A percentile compares a stretch with the other conserved stretches of the same genome.
These are phyloP conservation scores for Diabrotica virgifera DNA, from an alignment of 1,140 invertebrate species.

Conservation along the genomic window DNA sequence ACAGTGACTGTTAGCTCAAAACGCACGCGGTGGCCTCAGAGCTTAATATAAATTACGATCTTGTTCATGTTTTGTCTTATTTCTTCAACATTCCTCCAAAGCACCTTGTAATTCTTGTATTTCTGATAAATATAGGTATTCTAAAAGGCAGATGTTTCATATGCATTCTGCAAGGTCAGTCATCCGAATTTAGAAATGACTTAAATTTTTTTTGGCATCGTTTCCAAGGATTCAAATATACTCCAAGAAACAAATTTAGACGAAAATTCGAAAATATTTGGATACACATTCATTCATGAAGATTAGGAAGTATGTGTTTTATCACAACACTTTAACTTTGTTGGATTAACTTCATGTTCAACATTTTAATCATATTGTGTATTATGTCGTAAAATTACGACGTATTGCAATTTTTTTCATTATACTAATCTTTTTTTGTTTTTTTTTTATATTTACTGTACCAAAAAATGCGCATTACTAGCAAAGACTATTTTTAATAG, in stretches of 20 bases:
- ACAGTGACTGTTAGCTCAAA: neutral
- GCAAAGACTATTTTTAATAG: too few species aligned
- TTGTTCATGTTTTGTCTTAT: conserved; percentile 3
- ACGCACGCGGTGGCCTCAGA: neutral
- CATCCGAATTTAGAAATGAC: conserved; percentile 16
- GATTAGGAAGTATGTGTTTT: neutral
- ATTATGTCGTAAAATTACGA: too few species aligned
- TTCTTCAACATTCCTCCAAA: neutral
- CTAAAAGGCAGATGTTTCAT: conserved; percentile 13
- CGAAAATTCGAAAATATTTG: conserved; percentile 1
- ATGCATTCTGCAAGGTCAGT: conserved; percentile 18
- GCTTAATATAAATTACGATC: conserved; percentile 3
- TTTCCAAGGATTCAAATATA: conserved; percentile 14
- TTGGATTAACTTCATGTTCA: too few species aligned
- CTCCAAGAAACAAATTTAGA: conserved; percentile 17
- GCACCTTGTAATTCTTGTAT: neutral
- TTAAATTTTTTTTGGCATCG: conserved; percentile 16
- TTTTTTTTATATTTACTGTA: too few species aligned
- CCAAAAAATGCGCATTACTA: too few species aligned
- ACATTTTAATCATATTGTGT: too few species aligned
- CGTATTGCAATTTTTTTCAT: too few species aligned
- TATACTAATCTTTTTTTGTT: too few species aligned
- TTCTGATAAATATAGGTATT: neutral
- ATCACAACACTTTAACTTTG: too few species aligned
- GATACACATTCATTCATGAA: conserved; percentile 7